Percentiles rank a stretch among this genome's conserved stretches.
Conservation (phyloP, 1,140 invertebrate species). For the Zaprionus ghesquierei region DNA sequence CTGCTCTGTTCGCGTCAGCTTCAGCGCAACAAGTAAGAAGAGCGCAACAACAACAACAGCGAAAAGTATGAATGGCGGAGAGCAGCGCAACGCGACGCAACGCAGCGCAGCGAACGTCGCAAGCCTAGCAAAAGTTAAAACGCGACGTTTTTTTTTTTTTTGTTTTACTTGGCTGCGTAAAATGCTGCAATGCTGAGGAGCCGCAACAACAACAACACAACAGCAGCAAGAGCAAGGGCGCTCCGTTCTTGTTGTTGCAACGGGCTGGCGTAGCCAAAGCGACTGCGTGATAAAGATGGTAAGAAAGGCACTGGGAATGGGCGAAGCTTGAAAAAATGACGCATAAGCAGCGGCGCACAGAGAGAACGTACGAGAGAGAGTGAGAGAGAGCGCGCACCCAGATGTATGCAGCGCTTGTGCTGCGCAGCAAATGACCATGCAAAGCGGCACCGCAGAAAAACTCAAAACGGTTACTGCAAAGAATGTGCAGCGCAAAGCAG, state of each 20-base stretch:
- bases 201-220: slow-evolving; percentile 36
- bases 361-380: slow-evolving; percentile 8
- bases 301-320: slow-evolving; percentile 47
- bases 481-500: slow-evolving; percentile 65
- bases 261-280: slow-evolving; percentile 27
- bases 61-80: slow-evolving; percentile 7
- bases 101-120: slow-evolving; percentile 45
- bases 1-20: slow-evolving; percentile 40
- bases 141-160: slow-evolving; percentile 12
- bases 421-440: slow-evolving; percentile 69
- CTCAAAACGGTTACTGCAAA: slow-evolving; percentile 71
- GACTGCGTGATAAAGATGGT: slow-evolving; percentile 56
- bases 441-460: slow-evolving; percentile 61
- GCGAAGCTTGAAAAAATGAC: slow-evolving; percentile 49
- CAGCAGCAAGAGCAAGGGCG: slow-evolving; percentile 11
- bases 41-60: slow-evolving; percentile 51
- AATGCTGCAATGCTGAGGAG: slow-evolving; percentile 74
- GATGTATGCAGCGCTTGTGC: slow-evolving; percentile 54
- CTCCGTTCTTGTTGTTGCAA: slow-evolving; percentile 32
- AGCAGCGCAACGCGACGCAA: slow-evolving; percentile 21
- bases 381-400: not conserved
- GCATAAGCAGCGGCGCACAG: slow-evolving; percentile 41
- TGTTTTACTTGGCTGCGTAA: slow-evolving; percentile 52
- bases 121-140: slow-evolving; percentile 16
- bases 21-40: slow-evolving; percentile 73